Base-by-base conservation (phyloP, 2,797 vertebrate genomes). In the Coregonus ussuriensis region DNA sequence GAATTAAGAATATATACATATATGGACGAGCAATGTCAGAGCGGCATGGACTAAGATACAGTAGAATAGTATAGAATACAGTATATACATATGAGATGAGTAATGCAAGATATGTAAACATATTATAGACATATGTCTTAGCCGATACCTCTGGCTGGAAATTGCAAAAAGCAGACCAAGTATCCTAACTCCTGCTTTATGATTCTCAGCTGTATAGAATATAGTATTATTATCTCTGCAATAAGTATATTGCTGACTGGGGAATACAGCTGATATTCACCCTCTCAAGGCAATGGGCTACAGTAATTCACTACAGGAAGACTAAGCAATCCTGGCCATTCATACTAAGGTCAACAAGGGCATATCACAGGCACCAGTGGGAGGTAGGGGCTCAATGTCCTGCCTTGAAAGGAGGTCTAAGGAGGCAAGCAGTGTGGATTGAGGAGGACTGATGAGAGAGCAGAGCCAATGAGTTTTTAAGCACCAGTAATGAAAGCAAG, bases 401-500 rank as follows among this genome's bases (percentile, higher is more conserved):
- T 90, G 84, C 80, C 75, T 82, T 82, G 56, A 87, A 84, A 84
- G 75, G 62, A 37, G 66, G 73, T 77, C 85, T 51, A 83, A 85
- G 52, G 77, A 4, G 78, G 79, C 52, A 68, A 68, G 54, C 77
- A 80, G 79, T 81, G 53, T 62, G 70, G 71, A 67, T 59, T 62
- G 70, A 11, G 14, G n/a, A 67, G 72, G 35, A 70, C 72, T 86
- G 82, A 87, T 79, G 78, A 84, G 83, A 84, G 74, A 62, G 74
- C 74, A 83, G 54, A 81, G 73, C 80, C 79, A 86, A 90, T 89
- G 86, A 82, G 78, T 75, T 89, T 91, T 92, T 89, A 92, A 94
- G 82, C 79, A 82, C 76, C 47, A 7, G 68, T 83, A 87, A 89
- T 90, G 76, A 92, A 91, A 88, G 79, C 74, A 86, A 78, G 77